A percentile compares a stretch with the other conserved stretches of the same genome.
These are phyloP conservation scores for Lasioglossum albipes DNA, from an alignment of 1,140 invertebrate genomes.

Conservation along the genomic window DNA sequence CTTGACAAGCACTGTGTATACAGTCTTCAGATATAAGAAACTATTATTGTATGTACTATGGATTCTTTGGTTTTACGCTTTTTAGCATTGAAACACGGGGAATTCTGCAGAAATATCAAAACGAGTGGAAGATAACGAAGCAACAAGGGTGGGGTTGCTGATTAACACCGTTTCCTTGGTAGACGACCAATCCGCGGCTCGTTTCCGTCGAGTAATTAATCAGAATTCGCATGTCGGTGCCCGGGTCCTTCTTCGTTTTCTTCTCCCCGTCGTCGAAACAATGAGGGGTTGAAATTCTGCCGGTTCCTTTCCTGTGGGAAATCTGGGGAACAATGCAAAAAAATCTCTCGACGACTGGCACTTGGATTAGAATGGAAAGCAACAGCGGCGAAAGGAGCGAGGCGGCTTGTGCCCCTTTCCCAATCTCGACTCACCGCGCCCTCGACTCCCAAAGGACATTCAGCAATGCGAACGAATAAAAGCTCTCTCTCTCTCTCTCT, in stretches of 20 bases:
- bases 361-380: constrained; percentile 70
- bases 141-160: neutral
- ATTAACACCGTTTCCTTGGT: constrained; percentile 23
- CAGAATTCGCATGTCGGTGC: constrained; percentile 20
- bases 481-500: constrained; percentile 8
- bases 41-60: too few relatives aligned
- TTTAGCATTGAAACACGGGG: too few relatives aligned
- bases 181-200: constrained; percentile 14
- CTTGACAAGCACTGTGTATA: too few relatives aligned
- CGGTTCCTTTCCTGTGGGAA: constrained; percentile 69
- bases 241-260: constrained; percentile 12
- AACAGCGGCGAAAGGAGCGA: constrained; percentile 61
- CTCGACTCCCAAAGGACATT: constrained; percentile 60
- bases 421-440: constrained; percentile 61
- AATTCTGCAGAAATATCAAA: too few relatives aligned
- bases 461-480: constrained; percentile 62
- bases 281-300: constrained; percentile 56
- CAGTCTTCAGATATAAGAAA: too few relatives aligned
- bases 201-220: constrained; percentile 54
- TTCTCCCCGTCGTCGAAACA: constrained; percentile 44
- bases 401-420: constrained; percentile 57
- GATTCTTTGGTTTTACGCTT: too few relatives aligned
- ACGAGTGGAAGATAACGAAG: too few relatives aligned
- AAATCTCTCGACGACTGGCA: constrained; percentile 68
- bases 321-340: constrained; percentile 67